Base-by-base conservation (phyloP, 2,797 vertebrate genomes). In the Aeoliscus strigatus region DNA sequence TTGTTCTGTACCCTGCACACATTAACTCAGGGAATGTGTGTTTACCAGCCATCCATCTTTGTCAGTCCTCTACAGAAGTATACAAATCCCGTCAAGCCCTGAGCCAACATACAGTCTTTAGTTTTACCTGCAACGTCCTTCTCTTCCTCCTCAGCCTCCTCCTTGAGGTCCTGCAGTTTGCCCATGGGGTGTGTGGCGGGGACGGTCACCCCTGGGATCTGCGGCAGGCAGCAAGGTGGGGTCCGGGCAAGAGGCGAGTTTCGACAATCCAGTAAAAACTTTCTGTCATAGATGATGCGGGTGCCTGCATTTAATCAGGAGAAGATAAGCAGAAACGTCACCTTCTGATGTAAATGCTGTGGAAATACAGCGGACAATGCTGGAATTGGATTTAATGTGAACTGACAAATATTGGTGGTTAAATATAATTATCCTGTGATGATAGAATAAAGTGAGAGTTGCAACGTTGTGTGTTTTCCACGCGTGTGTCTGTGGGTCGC, bases 261-360 rank as follows among this genome's bases (percentile, higher is more conserved):
- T 74, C 92, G 91, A 79, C 92, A 94, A 59, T 94, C 93, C 78
- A 95, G 79, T 65, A 94, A 84, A 77, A 94, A 96, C 83, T 94
- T 97, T 80, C 83, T 89, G 87, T 92, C 91, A 39, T 94, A 97
- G 80, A 91, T 94, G 80, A 93, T 97, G 69, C 70, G 90, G 54
- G 92, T 96, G 64, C 93, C 94, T 97, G 82, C n/a, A 21, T 55
- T 43, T 8, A 6, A 18, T 31, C 5, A 24, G 9, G 2, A 14
- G 23, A 28, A 18, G 38, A 53, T 4, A 29, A 39, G 39, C 14
- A 33, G 3, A 21, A 21, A 21, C 3, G 3, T 21, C 18, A 3
- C 18, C 18, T 21, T 21, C 18, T 21, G 6, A 21, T 21, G 18
- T 21, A 21, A 21, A 21, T 21, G 18, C 18, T 21, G 18, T 21